phyloP scores from a whole-genome alignment of 2,113 vertebrate species.

The Candoia aspera region DNA sequence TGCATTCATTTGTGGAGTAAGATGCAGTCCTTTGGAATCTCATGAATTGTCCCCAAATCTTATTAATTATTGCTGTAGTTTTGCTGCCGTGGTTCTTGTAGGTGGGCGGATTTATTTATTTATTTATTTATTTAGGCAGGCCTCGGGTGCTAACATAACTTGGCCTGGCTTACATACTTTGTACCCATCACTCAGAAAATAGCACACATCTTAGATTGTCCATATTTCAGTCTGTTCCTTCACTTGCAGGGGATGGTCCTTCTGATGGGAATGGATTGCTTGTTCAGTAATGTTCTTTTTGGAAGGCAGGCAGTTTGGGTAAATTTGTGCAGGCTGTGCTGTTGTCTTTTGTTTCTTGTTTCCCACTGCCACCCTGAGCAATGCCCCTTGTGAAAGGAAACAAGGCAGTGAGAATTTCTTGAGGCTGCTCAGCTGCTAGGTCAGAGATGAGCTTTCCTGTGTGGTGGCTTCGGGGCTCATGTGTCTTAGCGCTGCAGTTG shows the following conservation, averaged over 20 bases:
- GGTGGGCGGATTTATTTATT: neutral
- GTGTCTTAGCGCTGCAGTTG: constrained; percentile 2
- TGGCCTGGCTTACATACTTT: neutral
- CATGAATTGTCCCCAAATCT: neutral
- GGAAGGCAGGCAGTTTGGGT: no score
- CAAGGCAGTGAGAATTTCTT: constrained; percentile 2
- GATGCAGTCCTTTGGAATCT: neutral
- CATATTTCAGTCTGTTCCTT: no score
- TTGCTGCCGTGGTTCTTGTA: neutral
- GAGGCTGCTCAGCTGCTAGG: neutral
- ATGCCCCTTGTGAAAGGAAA: neutral
- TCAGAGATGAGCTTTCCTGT: neutral
- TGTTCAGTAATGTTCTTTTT: neutral
- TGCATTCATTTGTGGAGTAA: neutral
- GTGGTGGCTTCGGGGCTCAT: neutral
- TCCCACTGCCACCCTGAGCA: neutral
- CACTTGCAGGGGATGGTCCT: no score
- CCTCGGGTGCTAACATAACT: neutral
- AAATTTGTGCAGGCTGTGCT: neutral
- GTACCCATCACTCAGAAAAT: no score
- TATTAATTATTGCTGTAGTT: neutral
- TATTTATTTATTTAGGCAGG: neutral
- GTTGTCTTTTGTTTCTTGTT: constrained; percentile 1
- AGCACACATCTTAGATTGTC: no score
- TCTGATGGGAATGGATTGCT: neutral